These are phyloP conservation scores for Lepus europaeus DNA, from an alignment of 2,113 vertebrate genomes.

Conservation along the genomic window DNA sequence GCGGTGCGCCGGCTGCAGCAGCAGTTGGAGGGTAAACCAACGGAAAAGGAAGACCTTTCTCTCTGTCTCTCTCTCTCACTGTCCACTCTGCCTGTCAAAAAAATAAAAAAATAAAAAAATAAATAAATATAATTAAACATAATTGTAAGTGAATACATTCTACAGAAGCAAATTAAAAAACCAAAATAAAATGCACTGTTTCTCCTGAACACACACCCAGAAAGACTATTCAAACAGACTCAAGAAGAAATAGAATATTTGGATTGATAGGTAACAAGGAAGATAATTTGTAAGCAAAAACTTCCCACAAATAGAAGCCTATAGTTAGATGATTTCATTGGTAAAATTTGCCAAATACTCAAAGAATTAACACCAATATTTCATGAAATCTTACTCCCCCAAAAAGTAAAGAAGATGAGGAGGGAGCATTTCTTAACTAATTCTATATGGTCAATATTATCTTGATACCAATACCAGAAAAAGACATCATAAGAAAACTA, in stretches of 20 bases:
- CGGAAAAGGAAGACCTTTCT: no score
- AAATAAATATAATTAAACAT: not conserved
- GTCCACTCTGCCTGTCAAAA: no score
- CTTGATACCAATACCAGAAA: not conserved
- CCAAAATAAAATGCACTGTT: constrained; percentile 6
- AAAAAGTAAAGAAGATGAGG: not conserved
- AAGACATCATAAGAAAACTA: not conserved
- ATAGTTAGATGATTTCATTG: not conserved
- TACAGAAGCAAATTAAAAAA: not conserved
- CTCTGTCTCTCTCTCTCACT: no score
- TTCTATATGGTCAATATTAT: not conserved
- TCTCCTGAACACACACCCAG: not conserved
- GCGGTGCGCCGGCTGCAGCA: no score
- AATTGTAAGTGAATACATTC: not conserved
- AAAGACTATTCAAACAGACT: not conserved
- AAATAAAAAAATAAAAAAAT: no score
- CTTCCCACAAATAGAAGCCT: not conserved
- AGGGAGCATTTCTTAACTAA: not conserved
- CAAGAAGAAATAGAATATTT: not conserved
- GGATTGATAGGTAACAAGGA: not conserved
- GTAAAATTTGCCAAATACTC: not conserved
- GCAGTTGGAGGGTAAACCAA: no score
- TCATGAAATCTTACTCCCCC: not conserved
- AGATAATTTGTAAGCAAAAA: not conserved
- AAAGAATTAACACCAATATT: not conserved